Conservation (phyloP, 1,140 invertebrate genomes). For the Tetramorium simillimum region DNA sequence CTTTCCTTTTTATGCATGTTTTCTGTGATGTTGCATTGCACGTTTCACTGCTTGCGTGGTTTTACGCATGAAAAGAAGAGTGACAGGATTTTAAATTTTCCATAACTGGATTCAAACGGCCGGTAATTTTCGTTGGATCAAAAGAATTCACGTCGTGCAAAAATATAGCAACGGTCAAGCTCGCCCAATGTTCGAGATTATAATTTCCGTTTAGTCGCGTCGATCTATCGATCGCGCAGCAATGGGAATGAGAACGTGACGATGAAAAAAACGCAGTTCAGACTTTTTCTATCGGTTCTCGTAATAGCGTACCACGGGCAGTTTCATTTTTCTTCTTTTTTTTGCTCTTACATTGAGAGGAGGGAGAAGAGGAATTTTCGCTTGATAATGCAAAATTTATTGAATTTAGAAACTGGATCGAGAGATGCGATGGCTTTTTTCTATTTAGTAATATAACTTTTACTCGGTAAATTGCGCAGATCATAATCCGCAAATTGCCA, state of each 20-base stretch:
- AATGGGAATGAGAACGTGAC: neutral
- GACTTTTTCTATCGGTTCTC: constrained; percentile 10
- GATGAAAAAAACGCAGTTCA: neutral
- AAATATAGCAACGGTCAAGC: neutral
- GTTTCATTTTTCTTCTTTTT: neutral
- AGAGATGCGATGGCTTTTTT: neutral
- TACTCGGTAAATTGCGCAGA: neutral
- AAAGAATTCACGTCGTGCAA: neutral
- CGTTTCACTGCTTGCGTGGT: neutral
- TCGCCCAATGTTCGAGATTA: neutral
- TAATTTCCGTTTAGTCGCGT: constrained; percentile 5
- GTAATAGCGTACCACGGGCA: neutral
- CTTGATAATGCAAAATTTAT: neutral
- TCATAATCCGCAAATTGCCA: neutral
- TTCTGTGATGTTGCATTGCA: neutral
- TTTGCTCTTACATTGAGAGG: neutral
- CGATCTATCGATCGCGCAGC: constrained; percentile 14
- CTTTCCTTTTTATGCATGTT: neutral
- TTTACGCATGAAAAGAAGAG: neutral
- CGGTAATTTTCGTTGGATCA: neutral
- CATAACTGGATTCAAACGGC: neutral
- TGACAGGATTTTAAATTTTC: neutral
- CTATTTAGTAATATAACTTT: neutral
- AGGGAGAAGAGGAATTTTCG: neutral
- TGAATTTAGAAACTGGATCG: neutral